Evolutionary conservation across 92 coral and sea anemone genomes (phyloP), one percentile per base, ranked within the genome.

Genomic region (Virgularia gustaviana): DNA sequence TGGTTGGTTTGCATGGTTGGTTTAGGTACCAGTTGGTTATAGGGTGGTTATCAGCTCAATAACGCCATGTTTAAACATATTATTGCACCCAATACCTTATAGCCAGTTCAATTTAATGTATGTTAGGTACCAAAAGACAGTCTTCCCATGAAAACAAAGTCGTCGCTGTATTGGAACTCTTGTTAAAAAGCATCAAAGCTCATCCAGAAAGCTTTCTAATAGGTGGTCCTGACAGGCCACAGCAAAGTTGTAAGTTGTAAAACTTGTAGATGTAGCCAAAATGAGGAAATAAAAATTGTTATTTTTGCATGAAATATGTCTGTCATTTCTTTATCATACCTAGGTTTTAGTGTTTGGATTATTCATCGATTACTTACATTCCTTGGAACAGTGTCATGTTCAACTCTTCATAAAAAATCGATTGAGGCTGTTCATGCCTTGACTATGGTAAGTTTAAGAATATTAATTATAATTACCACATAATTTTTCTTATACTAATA

Each of bases 321-420:
- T n/a, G n/a, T n/a, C n/a, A n/a, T n/a, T n/a, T n/a, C n/a, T n/a
- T n/a, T n/a, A n/a, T n/a, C n/a, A n/a, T n/a, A n/a, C n/a, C 28
- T 49, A 67, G 74, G 49, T 67, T 67, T 67, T 67, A 45, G 57
- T 10, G 24, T 67, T 45, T 67, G 74, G 74, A 67, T 45, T 11
- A 24, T 67, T 5, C 34, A 67, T 67, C 74, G 74, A 15, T 30
- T 67, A 45, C 58, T 49, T 4, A 36, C 34, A 37, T 67, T 47
- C 12, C 59, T 67, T 8, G 74, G 37, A 16, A 53, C 74, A 28
- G 33, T 60, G 24, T 67, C 59, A 9, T 49, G 33, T 20, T 45
- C 74, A 2, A 3, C 61, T 20, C 74, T 67, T 67, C 53, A 67
- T 19, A 29, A 67, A 24, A 67, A 67, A 31, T 67, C 53, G n/a